Evolutionary conservation across 1,140 invertebrate species (phyloP).

Genomic region (Pararge aegeria): DNA sequence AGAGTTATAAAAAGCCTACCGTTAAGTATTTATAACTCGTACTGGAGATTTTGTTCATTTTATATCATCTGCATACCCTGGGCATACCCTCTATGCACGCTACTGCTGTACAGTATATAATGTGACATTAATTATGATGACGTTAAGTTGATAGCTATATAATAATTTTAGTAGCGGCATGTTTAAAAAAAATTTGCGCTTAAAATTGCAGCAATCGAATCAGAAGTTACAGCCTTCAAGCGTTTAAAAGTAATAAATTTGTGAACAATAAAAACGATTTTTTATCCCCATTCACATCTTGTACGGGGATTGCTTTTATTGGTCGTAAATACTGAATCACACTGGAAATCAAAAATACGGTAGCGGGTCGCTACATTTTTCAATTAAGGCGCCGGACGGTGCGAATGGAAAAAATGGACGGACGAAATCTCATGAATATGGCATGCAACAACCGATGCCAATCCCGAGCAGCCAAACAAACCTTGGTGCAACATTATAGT

Average conservation of each 20-base stretch:
- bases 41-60: too few species aligned
- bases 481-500: constrained; percentile 28
- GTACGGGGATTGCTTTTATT: constrained; percentile 31
- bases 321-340: constrained; percentile 33
- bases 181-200: too few species aligned
- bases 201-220: background rate
- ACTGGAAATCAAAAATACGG: constrained; percentile 30
- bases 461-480: constrained; percentile 31
- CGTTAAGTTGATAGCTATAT: too few species aligned
- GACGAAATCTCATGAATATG: constrained; percentile 68
- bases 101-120: too few species aligned
- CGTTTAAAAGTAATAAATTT: constrained; percentile 19
- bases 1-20: too few species aligned
- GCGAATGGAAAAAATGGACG: constrained; percentile 53
- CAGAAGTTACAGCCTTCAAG: constrained; percentile 1
- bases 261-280: constrained; percentile 13
- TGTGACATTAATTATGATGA: too few species aligned
- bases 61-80: too few species aligned
- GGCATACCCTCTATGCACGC: too few species aligned
- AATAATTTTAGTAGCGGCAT: too few species aligned
- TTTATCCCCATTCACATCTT: constrained; percentile 9
- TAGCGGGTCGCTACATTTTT: constrained; percentile 43
- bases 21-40: too few species aligned
- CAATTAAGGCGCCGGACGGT: constrained; percentile 49
- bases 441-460: constrained; percentile 57